Conservation (phyloP, 1,140 invertebrate species). For the Drosophila arawakana region DNA sequence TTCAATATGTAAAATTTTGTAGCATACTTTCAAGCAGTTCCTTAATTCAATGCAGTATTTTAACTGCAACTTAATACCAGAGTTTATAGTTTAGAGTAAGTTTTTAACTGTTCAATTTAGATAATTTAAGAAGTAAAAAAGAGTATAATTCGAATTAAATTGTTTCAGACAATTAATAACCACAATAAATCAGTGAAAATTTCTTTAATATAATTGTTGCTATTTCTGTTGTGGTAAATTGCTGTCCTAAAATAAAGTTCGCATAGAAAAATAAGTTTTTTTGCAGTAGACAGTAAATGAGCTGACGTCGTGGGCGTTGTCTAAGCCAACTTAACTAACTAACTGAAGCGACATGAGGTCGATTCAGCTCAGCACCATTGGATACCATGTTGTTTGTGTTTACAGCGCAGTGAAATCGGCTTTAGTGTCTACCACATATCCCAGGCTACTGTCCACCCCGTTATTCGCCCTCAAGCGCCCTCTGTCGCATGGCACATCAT, state of each 20-base stretch:
- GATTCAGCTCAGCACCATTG: slow-evolving; percentile 15
- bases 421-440: slow-evolving; percentile 45
- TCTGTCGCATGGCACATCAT: slow-evolving; percentile 63
- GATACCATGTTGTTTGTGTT: slow-evolving; percentile 43
- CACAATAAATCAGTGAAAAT: too few relatives aligned
- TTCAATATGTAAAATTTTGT: not conserved
- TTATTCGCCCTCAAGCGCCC: not conserved
- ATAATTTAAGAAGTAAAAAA: too few relatives aligned
- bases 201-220: too few relatives aligned
- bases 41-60: too few relatives aligned
- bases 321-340: slow-evolving; percentile 68
- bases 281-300: slow-evolving; percentile 40
- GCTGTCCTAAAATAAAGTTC: not conserved
- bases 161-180: too few relatives aligned
- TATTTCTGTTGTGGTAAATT: not conserved
- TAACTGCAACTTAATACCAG: too few relatives aligned
- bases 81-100: too few relatives aligned
- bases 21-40: slow-evolving; percentile 4
- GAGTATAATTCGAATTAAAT: too few relatives aligned
- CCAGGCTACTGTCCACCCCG: not conserved
- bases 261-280: not conserved
- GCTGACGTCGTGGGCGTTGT: not conserved
- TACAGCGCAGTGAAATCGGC: slow-evolving; percentile 63
- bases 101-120: too few relatives aligned
- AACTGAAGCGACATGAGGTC: slow-evolving; percentile 35